A percentile compares a stretch with the other conserved stretches of the same genome.
phyloP scores from a whole-genome alignment of 1,140 invertebrate genomes.

The Tetramorium alpestre region DNA sequence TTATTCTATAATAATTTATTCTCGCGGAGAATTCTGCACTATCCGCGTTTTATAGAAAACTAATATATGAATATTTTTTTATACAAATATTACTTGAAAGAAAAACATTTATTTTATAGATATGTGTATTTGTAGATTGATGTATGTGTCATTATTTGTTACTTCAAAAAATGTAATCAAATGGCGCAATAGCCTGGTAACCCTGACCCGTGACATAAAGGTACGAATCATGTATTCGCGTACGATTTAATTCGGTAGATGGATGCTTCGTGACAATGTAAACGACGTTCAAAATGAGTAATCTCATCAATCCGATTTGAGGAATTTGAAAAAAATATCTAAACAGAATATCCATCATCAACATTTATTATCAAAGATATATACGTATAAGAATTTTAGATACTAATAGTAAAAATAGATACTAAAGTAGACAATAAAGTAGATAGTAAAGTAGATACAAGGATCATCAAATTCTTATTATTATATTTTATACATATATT shows the following conservation, averaged over 20 bases:
- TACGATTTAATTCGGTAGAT: not conserved
- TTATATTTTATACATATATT: too few species aligned
- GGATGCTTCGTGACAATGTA: not conserved
- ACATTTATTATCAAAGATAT: too few species aligned
- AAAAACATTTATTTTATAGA: not conserved
- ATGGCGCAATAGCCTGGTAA: not conserved
- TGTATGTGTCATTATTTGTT: not conserved
- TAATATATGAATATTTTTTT: not conserved
- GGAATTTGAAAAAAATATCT: too few species aligned
- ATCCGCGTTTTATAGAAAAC: not conserved
- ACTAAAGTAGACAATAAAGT: not conserved
- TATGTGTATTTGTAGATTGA: not conserved
- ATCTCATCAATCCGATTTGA: not conserved
- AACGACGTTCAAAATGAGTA: not conserved
- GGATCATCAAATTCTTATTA: too few species aligned
- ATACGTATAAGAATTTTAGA: not conserved
- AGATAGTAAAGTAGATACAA: not conserved
- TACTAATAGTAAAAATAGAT: not conserved
- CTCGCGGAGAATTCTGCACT: not conserved
- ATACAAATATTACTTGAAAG: too few species aligned
- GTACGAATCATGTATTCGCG: not conserved
- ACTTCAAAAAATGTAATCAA: constrained; percentile 9
- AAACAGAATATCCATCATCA: too few species aligned
- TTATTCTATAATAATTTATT: not conserved
- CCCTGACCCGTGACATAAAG: constrained; percentile 15